Percentiles rank a stretch among this genome's conserved stretches.
Evolutionary conservation across 2,797 vertebrate species (phyloP).

Genomic region (Melanotaenia trifasciata): DNA sequence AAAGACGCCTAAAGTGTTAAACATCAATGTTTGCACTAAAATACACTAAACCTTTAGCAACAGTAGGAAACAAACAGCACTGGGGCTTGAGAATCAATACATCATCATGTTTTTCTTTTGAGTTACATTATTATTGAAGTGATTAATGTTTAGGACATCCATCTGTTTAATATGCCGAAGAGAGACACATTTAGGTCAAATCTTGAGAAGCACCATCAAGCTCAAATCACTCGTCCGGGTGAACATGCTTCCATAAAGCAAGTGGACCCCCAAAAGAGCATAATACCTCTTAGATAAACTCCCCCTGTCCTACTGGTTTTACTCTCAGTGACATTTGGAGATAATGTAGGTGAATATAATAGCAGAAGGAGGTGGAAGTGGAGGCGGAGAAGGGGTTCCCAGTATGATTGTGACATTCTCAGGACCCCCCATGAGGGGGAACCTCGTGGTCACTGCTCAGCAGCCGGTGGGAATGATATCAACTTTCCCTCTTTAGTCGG

Average conservation of each 20-base stretch:
- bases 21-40: no score
- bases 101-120: no score
- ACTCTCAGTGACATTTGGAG: conserved; percentile 69
- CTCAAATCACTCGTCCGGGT: conserved; percentile 2
- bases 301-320: conserved; percentile 53
- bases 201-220: not conserved
- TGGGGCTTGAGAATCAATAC: no score
- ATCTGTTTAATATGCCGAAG: not conserved
- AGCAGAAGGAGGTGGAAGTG: conserved; percentile 34
- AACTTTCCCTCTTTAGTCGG: conserved; percentile 52
- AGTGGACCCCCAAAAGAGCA: conserved; percentile 27
- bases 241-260: conserved; percentile 38
- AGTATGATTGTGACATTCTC: conserved; percentile 62
- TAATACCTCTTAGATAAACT: conserved; percentile 46
- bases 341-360: conserved; percentile 61
- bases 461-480: conserved; percentile 62
- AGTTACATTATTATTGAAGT: no score
- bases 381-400: conserved; percentile 32
- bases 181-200: not conserved
- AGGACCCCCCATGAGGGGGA: conserved; percentile 65
- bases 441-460: conserved; percentile 62
- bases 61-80: no score
- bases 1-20: no score
- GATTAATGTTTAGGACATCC: no score
- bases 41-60: no score